Conservation (phyloP, 2,888 invertebrate genomes). For the Gastrophysa polygoni region DNA sequence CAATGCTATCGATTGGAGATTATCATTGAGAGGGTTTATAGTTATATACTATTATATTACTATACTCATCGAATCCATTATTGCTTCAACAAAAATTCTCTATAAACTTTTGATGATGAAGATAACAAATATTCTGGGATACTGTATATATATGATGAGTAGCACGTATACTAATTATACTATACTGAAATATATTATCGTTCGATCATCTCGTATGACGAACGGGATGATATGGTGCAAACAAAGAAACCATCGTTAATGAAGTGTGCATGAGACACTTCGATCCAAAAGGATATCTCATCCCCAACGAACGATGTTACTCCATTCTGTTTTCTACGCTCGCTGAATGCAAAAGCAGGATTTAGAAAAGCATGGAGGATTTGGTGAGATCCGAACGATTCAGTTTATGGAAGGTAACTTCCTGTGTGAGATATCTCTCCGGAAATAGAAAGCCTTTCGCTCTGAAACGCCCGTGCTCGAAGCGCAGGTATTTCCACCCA, state of each 20-base stretch:
- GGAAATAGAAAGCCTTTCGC: slow-evolving; percentile 45
- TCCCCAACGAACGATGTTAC: background rate
- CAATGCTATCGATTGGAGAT: too few species aligned
- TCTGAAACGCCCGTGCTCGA: slow-evolving; percentile 3
- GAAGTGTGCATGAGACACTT: background rate
- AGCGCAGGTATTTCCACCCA: slow-evolving; percentile 28
- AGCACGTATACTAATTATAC: too few species aligned
- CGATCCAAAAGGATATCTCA: background rate
- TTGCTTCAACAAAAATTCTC: too few species aligned
- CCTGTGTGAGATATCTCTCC: slow-evolving; percentile 49
- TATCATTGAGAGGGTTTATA: too few species aligned
- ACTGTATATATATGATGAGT: too few species aligned
- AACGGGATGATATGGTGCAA: too few species aligned
- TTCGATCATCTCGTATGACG: too few species aligned
- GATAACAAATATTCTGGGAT: too few species aligned
- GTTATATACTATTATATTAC: too few species aligned
- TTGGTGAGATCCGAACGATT: slow-evolving; percentile 54
- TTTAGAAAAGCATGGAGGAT: slow-evolving; percentile 54
- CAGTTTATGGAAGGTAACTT: slow-evolving; percentile 54
- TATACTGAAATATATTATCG: too few species aligned
- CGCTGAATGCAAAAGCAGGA: slow-evolving; percentile 55
- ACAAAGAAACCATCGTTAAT: background rate
- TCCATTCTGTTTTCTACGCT: slow-evolving; percentile 45
- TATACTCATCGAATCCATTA: too few species aligned
- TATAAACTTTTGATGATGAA: too few species aligned